Base-by-base conservation (phyloP, 1,140 invertebrate genomes). In the Leguminivora glycinivorella region DNA sequence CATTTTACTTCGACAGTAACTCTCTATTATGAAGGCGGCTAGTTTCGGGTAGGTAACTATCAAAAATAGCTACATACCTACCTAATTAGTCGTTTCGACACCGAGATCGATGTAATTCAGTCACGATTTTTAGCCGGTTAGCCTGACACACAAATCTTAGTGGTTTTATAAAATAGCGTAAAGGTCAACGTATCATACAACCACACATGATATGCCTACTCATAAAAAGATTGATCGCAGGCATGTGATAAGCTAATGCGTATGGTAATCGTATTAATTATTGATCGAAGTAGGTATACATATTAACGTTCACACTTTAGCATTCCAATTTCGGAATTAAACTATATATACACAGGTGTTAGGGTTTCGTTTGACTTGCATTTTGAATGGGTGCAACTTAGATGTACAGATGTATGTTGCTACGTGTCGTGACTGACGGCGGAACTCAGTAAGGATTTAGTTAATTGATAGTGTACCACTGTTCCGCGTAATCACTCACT, bases 401-500 rank as follows among this genome's bases (percentile, higher is more conserved):
- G 17, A 52, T 3, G 7, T 52, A 10, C 9, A 10, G 0, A 5
- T 3, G 47, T 22, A 52, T 9, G 17, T 29, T 31, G 2, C n/a
- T 19, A 63, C 19, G 58, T 4, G 26, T 63, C 58, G 26, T 63
- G 58, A 63, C 58, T 63, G 19, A 63, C 25, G 26, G 58, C 58
- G 58, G 58, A 63, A 34, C 58, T 19, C 25, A 31, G 12, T 58
- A 29, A 63, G 58, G 58, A 63, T 63, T 63, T 63, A 31, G 58
- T 31, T 63, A 63, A 29, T 63, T 29, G 58, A 34, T 63, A 63
- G 4, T 58, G 17, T 34, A 29, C 25, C 34, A 63, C 58, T 63
- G 58, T 63, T 63, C 58, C 58, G 58, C n/a, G 58, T 63, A 63
- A 63, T 63, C 58, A 63, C 14, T 63, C 26, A 63, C n/a, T 17